Base-by-base conservation (phyloP, 2,888 invertebrate genomes). In the Patella ulyssiponensis region DNA sequence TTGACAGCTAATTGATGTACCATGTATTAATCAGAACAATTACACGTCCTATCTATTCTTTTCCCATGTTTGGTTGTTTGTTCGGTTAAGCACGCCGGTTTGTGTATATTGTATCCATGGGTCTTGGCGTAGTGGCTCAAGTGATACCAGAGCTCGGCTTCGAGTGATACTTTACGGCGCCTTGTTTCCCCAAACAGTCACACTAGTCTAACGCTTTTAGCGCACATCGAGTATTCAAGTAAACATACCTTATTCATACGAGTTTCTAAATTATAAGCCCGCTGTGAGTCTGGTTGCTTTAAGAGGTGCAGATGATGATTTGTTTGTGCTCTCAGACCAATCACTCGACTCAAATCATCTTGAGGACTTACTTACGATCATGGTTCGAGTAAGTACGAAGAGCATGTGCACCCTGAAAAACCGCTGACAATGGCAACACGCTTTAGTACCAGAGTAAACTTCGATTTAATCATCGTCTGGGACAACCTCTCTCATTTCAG, bases 1-100 rank as follows among this genome's bases (percentile, higher is more conserved):
- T 64, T 64, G 64, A 20, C 20, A 64, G 64, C 14, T 64, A 64
- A 64, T 64, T 64, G 20, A 64, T 64, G 20, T 58, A 20, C 58
- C 20, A 58, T 58, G 20, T 14, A 20, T 23, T 23, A 20, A 64
- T 64, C 11, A 23, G 64, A 64, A 64, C 64, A 64, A 64, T 64
- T 64, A 64, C 9, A 20, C 20, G 23, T 23, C 23, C 3, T 64
- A 23, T 11, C 23, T 64, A 64, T 23, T 64, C 9, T 64, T n/a
- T 64, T 44, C 44, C 20, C 23, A 64, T 64, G 23, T 64, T 20
- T 64, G 20, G 20, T 3, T 23, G 64, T 64, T 64, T 64, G 23
- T 64, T 64, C 20, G 3, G 7, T 23, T 64, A 20, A 23, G 64
- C 11, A 64, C 20, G 20, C 20, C 3, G 23, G 11, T 64, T 64